Percentiles rank a stretch among this genome's conserved stretches.
Evolutionary conservation across 1,140 invertebrate genomes (phyloP).

Genomic region (Brachystomella parvula): DNA sequence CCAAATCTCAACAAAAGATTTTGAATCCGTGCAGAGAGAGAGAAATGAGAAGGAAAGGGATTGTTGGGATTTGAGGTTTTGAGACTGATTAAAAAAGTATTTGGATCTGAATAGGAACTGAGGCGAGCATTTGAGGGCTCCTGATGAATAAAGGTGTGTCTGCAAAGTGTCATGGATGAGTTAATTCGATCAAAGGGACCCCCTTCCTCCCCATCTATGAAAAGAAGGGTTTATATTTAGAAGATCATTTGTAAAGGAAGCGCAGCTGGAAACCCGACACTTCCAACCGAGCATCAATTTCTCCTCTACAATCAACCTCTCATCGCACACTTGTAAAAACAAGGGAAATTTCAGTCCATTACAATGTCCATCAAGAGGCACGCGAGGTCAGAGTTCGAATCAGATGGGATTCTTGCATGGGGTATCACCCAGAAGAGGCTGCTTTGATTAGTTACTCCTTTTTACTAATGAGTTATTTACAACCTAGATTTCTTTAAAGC

Average conservation of each 20-base stretch:
- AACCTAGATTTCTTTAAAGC: no score
- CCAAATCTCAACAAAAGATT: no score
- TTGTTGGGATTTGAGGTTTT: background rate
- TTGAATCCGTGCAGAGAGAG: no score
- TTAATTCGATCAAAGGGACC: slow-evolving; percentile 9
- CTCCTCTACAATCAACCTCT: background rate
- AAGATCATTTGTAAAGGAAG: background rate
- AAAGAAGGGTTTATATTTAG: slow-evolving; percentile 1
- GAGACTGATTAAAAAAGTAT: slow-evolving; percentile 9
- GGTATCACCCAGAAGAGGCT: no score
- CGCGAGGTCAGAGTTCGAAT: no score
- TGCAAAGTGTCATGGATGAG: slow-evolving; percentile 5
- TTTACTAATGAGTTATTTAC: no score
- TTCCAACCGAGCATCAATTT: background rate
- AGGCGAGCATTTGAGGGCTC: background rate
- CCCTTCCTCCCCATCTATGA: no score
- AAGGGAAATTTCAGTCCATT: background rate
- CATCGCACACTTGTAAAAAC: background rate
- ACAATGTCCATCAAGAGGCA: no score
- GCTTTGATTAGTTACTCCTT: no score
- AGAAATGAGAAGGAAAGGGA: no score
- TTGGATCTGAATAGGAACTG: background rate
- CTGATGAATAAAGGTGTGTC: slow-evolving; percentile 7
- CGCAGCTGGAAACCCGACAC: slow-evolving; percentile 1
- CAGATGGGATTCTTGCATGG: no score